Percentiles rank a stretch among this genome's conserved stretches.
phyloP scores from a whole-genome alignment of 30 jellyfish, hydroid and myxozoan species.

The Pelagia noctiluca region DNA sequence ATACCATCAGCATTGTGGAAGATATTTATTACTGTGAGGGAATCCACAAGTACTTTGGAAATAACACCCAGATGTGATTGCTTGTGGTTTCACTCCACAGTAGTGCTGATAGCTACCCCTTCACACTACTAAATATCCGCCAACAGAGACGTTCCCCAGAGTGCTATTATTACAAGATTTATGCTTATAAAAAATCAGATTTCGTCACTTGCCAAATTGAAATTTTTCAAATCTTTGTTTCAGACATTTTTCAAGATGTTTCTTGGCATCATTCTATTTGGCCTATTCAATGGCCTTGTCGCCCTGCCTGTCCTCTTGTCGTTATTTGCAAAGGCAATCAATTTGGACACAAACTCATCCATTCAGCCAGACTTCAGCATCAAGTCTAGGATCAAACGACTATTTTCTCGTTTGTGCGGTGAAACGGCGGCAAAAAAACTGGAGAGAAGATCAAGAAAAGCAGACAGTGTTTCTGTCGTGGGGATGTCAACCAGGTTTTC shows the following conservation, averaged over 20 bases:
- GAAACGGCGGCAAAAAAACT: not conserved
- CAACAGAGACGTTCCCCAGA: too few relatives aligned
- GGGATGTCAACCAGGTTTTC: constrained; percentile 73
- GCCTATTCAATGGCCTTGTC: constrained; percentile 69
- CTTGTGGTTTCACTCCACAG: too few relatives aligned
- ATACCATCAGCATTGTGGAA: too few relatives aligned
- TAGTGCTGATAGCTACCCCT: too few relatives aligned
- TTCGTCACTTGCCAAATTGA: not conserved
- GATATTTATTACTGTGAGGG: too few relatives aligned
- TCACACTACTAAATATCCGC: too few relatives aligned
- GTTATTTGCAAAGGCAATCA: constrained; percentile 19
- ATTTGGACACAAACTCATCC: not conserved
- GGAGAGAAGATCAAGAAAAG: not conserved
- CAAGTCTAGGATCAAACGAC: not conserved
- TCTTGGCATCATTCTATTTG: constrained; percentile 70
- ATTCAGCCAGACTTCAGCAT: not conserved
- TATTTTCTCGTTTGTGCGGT: not conserved
- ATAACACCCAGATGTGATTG: too few relatives aligned
- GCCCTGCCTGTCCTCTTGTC: constrained; percentile 66
- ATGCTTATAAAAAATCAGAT: not conserved
- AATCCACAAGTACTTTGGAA: too few relatives aligned
- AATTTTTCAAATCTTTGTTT: not conserved
- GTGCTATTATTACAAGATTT: too few relatives aligned
- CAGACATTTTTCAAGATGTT: constrained; percentile 77
- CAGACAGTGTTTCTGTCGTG: constrained; percentile 25